phyloP scores from a whole-genome alignment of 1,140 invertebrate genomes.

The Calliopsis andreniformis region DNA sequence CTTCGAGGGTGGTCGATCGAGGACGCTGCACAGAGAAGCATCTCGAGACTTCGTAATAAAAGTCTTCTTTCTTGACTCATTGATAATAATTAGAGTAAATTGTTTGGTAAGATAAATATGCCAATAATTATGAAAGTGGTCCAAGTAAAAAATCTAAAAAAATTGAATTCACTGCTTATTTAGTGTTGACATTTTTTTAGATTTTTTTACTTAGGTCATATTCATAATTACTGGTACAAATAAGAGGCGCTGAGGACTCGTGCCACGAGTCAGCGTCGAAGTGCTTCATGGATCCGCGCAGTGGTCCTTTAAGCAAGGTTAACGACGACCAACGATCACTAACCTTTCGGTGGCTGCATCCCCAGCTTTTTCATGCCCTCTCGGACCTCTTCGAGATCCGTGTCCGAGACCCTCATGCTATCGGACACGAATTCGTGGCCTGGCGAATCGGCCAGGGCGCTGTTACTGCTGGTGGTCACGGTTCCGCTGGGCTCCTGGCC shows the following conservation, averaged over 20 bases:
- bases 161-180: too few species aligned
- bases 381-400: conserved; percentile 86
- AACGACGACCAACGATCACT: conserved; percentile 72
- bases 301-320: conserved; percentile 11
- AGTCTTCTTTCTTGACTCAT: neutral
- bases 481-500: conserved; percentile 61
- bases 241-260: neutral
- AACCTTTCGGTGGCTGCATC: conserved; percentile 79
- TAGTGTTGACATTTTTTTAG: too few species aligned
- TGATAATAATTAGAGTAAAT: too few species aligned
- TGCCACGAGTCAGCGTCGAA: neutral
- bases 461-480: conserved; percentile 56
- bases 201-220: too few species aligned
- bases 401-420: conserved; percentile 83
- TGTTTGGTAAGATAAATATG: too few species aligned
- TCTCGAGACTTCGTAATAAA: neutral
- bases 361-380: conserved; percentile 87
- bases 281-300: conserved; percentile 4
- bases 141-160: too few species aligned
- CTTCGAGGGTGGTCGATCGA: neutral
- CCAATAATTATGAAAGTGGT: too few species aligned
- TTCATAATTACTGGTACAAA: neutral
- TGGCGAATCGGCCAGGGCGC: conserved; percentile 68
- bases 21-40: neutral
- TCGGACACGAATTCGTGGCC: conserved; percentile 87